Evolutionary conservation across 2,797 vertebrate genomes (phyloP), one percentile per base, ranked within the genome.

Genomic region (Percopsis omiscomaycus): DNA sequence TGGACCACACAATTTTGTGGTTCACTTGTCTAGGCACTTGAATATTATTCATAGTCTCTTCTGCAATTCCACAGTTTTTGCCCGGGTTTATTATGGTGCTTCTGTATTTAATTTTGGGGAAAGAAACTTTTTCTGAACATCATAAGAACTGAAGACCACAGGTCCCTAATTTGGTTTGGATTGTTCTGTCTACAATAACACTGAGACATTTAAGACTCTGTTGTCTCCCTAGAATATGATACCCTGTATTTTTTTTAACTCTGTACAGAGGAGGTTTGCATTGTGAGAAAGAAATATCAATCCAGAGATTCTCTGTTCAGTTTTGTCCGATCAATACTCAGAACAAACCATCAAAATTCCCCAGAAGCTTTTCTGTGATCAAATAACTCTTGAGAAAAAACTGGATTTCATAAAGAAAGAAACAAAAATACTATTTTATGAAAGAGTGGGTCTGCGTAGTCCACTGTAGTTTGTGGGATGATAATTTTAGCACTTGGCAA

Each of bases 231-330:
- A 55, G 78, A 86, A 86, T 78, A 71, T 80, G 79, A 84, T 78
- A 74, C 64, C 64, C 55, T 51, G 32, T 79, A 91, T 89, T 71
- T 85, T 88, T 88, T 87, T 87, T 5, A 8, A 37, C 62, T 54
- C 69, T 32, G 68, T 69, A 64, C 62, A 65, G 64, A 69, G 73
- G 68, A 77, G 70, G 66, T 75, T 72, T 76, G 55, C 74, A 74
- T 83, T 84, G 80, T 86, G 81, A 81, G 84, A 87, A 87, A 69
- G 14, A 51, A 16, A 73, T 83, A 80, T 77, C 81, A 79, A 69
- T 46, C 59, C 32, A 66, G 65, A 73, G 74, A 74, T 79, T 81
- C 77, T 78, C 45, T 77, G 75, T 75, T 81, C 78, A 77, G 69
- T 77, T 73, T 63, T 64, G 56, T 74, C 69, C 57, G 28, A 89